These are phyloP conservation scores for Nemotelus pantherinus DNA, from an alignment of 2,888 invertebrate genomes.

Conservation along the genomic window DNA sequence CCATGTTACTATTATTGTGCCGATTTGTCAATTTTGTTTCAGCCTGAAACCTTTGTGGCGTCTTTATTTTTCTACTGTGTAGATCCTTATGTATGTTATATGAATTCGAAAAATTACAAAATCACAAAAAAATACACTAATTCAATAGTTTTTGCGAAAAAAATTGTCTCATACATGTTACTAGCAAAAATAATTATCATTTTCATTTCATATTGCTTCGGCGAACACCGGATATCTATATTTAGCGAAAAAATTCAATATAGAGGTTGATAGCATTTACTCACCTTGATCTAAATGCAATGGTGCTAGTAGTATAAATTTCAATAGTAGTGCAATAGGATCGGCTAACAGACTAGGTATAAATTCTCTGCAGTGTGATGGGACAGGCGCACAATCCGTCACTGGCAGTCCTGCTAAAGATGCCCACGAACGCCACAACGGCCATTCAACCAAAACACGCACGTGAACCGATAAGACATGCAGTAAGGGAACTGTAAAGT, in stretches of 20 bases:
- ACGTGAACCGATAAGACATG: slow-evolving; percentile 90
- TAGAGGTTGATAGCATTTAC: slow-evolving; percentile 55
- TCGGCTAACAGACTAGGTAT: slow-evolving; percentile 88
- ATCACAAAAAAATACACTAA: neutral
- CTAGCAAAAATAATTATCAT: too few species aligned
- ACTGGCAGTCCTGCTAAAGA: slow-evolving; percentile 63
- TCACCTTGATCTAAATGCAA: slow-evolving; percentile 86
- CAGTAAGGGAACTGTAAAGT: slow-evolving; percentile 80
- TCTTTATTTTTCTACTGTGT: too few species aligned
- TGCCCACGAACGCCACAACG: slow-evolving; percentile 67
- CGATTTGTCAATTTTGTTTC: too few species aligned
- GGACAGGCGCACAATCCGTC: slow-evolving; percentile 60
- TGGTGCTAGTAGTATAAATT: slow-evolving; percentile 86
- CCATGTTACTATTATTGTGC: too few species aligned
- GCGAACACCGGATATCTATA: too few species aligned
- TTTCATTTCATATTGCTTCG: too few species aligned
- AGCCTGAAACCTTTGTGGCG: too few species aligned
- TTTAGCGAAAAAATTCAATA: neutral
- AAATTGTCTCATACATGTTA: neutral
- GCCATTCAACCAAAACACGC: slow-evolving; percentile 74
- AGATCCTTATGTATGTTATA: too few species aligned
- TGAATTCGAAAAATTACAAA: too few species aligned
- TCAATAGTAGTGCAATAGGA: slow-evolving; percentile 85
- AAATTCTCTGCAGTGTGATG: slow-evolving; percentile 63
- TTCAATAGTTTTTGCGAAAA: neutral